These are phyloP conservation scores for Anguilla pacifica DNA, from an alignment of 2,797 vertebrate species.

Conservation along the genomic window DNA sequence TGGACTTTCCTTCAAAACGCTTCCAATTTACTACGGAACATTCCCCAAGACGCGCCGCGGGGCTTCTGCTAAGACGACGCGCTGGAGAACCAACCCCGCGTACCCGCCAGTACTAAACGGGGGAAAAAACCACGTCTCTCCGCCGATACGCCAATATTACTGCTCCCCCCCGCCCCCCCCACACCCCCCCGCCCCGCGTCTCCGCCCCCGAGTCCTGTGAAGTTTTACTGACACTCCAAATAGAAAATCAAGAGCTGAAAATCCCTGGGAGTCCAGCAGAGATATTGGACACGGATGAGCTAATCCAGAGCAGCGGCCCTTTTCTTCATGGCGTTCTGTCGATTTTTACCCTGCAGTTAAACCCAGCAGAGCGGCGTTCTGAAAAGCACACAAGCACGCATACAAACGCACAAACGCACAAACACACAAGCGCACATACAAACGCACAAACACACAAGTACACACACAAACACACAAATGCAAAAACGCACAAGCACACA, in stretches of 20 bases:
- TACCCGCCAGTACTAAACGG: not conserved
- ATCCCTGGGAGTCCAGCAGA: not conserved
- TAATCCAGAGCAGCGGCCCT: constrained; percentile 22
- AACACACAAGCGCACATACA: too few species aligned
- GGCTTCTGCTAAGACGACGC: not conserved
- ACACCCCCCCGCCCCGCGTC: too few species aligned
- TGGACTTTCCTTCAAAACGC: not conserved
- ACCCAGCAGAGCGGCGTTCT: not conserved
- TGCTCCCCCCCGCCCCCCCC: not conserved
- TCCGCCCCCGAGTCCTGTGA: not conserved
- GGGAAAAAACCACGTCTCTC: not conserved
- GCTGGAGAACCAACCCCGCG: not conserved
- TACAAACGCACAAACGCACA: too few species aligned
- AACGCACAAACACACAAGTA: too few species aligned
- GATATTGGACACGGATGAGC: constrained; percentile 32
- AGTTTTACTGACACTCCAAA: constrained; percentile 32
- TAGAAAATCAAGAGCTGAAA: constrained; percentile 4
- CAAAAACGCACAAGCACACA: too few species aligned
- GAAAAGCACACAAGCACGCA: not conserved
- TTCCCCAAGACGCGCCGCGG: not conserved
- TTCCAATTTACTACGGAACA: not conserved
- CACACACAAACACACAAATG: too few species aligned
- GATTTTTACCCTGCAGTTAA: constrained; percentile 20
- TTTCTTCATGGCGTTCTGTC: constrained; percentile 32
- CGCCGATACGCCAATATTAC: constrained; percentile 25